These are phyloP conservation scores for Argyresthia goedartella DNA, from an alignment of 2,888 invertebrate species.

Conservation along the genomic window DNA sequence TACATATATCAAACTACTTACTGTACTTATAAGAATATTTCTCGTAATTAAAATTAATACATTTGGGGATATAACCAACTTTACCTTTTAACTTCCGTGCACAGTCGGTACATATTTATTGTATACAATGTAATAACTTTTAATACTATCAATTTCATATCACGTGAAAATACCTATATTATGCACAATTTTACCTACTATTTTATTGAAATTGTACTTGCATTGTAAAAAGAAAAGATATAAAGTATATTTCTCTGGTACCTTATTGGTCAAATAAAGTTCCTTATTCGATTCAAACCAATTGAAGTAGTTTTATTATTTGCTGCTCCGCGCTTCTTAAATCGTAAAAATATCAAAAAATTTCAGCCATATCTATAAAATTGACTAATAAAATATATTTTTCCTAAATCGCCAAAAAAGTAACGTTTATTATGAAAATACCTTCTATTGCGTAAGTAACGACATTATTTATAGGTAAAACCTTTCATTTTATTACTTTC, in stretches of 20 bases:
- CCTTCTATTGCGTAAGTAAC: neutral
- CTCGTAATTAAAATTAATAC: conserved; percentile 22
- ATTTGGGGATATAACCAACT: conserved; percentile 38
- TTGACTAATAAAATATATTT: too few relatives aligned
- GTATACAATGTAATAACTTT: neutral
- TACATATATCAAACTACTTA: conserved; percentile 25
- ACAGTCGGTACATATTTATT: conserved; percentile 23
- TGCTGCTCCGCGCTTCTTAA: neutral
- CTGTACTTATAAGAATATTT: conserved; percentile 16
- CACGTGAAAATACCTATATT: conserved; percentile 34
- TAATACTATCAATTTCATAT: conserved; percentile 40
- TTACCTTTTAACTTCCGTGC: conserved; percentile 26
- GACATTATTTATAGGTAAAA: neutral
- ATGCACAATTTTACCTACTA: conserved; percentile 48
- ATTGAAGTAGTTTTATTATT: neutral
- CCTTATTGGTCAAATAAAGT: conserved; percentile 63
- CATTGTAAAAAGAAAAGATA: neutral
- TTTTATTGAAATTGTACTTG: conserved; percentile 3
- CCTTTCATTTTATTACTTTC: neutral
- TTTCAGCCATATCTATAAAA: neutral
- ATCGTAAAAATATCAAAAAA: neutral
- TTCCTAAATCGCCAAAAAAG: too few relatives aligned
- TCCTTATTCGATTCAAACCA: conserved; percentile 29
- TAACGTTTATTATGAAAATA: too few relatives aligned
- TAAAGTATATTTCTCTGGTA: conserved; percentile 36